These are phyloP conservation scores for Bubo bubo DNA, from an alignment of 2,113 vertebrate species.

Conservation along the genomic window DNA sequence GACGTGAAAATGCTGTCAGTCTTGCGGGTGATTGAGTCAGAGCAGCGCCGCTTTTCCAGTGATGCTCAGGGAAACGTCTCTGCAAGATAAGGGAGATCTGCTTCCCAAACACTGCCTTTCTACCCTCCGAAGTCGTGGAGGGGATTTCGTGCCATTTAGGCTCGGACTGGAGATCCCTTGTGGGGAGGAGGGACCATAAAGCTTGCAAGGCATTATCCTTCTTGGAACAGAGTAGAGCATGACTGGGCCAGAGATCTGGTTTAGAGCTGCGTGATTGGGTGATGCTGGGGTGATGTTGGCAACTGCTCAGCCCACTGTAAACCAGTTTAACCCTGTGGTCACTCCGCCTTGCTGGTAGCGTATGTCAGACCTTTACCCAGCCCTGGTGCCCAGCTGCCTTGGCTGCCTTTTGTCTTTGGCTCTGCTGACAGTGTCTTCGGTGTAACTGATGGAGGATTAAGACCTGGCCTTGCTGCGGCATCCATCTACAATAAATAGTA, in stretches of 20 bases:
- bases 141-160: neutral
- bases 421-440: neutral
- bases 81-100: neutral
- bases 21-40: neutral
- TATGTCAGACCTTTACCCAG: neutral
- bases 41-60: neutral
- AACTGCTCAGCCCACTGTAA: neutral
- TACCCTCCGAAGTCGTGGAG: fast-evolving
- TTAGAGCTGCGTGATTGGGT: neutral
- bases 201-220: neutral
- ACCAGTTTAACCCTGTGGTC: neutral
- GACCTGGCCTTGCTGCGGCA: neutral
- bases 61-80: neutral
- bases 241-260: neutral
- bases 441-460: neutral
- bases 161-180: neutral
- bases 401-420: neutral
- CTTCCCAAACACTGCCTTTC: fast-evolving
- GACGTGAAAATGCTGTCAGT: fast-evolving
- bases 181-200: neutral
- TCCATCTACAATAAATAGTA: neutral
- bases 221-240: neutral
- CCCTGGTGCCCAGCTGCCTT: neutral
- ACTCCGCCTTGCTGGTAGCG: neutral
- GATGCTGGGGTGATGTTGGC: neutral